Base-by-base conservation (phyloP, 2,797 vertebrate species). In the Cheirogaleus major region DNA sequence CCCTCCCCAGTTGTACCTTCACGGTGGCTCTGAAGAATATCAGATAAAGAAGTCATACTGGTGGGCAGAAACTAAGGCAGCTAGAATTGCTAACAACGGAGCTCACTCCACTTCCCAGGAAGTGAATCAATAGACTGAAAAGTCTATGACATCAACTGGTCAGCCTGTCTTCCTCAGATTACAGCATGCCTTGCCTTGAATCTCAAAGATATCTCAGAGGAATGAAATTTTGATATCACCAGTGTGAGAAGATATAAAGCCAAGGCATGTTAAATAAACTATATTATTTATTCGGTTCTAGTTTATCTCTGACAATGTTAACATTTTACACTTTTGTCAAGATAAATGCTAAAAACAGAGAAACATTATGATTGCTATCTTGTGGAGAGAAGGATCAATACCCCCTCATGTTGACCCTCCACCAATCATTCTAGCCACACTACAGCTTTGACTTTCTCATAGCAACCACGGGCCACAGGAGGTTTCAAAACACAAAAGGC, bases 391-490 rank as follows among this genome's bases (percentile, higher is more conserved):
- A 17, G 0, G 5, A 55, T 93, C 79, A 72, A 43, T 82, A 25
- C 15, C 10, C n/a, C 76, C 69, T 80, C 7, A 4, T 35, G 6
- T 5, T 70, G 17, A 11, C 20, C 22, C 23, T 50, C 55, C 30
- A 75, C 61, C 9, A 81, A 38, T 82, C 67, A 69, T 84, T 86
- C 82, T 7, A 86, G 38, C 55, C 61, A 75, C 35, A 67, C 15
- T 52, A 41, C 32, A 81, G 67, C 45, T 88, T 55, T 93, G 80
- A 95, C 84, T 80, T 88, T 95, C 81, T 95, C 45, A 0, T 12
- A 79, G 82, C 69, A 91, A 59, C 45, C 93, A 59, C 1, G 41
- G 80, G 38, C 81, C 88, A 88, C 10, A 50, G 73, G 88, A 88
- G 67, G n/a, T 75, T 75, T 91, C 61, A 84, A 89, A 89, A 67